These are phyloP conservation scores for Clanis bilineata DNA, from an alignment of 2,888 invertebrate species.

Conservation along the genomic window DNA sequence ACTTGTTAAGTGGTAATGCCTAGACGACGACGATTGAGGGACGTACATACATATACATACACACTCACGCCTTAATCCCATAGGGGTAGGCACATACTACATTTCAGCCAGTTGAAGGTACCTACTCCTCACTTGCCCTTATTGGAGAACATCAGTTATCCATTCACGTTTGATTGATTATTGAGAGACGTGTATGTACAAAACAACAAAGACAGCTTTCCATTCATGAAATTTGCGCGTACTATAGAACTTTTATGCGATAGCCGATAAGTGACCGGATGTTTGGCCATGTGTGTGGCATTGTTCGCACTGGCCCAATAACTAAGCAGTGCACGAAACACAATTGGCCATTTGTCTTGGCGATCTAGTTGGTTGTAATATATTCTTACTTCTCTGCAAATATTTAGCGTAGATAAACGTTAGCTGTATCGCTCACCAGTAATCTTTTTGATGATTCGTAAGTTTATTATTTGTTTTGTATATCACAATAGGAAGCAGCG, in stretches of 20 bases:
- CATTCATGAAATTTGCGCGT: slow-evolving; percentile 56
- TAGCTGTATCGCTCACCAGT: not conserved
- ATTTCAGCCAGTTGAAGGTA: too few species aligned
- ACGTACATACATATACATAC: too few species aligned
- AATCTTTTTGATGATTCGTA: not conserved
- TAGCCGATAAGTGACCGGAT: slow-evolving; percentile 70
- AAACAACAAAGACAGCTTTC: slow-evolving; percentile 44
- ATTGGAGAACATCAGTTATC: too few species aligned
- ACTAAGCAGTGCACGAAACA: slow-evolving; percentile 22
- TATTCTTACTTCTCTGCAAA: not conserved
- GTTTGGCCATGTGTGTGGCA: slow-evolving; percentile 66
- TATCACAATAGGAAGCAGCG: too few species aligned
- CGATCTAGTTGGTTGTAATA: not conserved
- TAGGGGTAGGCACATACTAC: too few species aligned
- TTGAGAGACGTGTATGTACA: not conserved
- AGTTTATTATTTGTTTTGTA: not conserved
- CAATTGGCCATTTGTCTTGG: slow-evolving; percentile 9
- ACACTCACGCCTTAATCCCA: too few species aligned
- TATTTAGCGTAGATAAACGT: not conserved
- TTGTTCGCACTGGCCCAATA: slow-evolving; percentile 57
- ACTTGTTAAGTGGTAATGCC: not conserved
- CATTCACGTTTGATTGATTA: too few species aligned
- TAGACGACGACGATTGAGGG: too few species aligned
- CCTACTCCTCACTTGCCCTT: too few species aligned
- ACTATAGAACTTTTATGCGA: slow-evolving; percentile 62